phyloP scores from a whole-genome alignment of 1,140 invertebrate species.

The Bombus balteatus region DNA sequence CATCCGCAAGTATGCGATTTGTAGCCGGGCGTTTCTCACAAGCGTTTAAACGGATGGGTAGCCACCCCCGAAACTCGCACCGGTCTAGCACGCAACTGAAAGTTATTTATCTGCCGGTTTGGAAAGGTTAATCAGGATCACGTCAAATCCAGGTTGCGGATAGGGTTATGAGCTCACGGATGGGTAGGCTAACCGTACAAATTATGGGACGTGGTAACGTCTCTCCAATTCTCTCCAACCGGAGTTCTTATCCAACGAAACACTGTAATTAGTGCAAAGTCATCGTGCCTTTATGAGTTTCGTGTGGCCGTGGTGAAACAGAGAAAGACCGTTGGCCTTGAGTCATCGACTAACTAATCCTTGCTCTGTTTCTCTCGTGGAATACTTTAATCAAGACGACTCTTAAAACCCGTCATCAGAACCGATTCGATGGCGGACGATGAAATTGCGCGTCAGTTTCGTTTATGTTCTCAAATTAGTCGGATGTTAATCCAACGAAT shows the following conservation, averaged over 20 bases:
- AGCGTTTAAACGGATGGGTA: not conserved
- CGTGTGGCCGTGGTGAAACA: not conserved
- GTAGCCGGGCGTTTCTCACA: not conserved
- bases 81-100: too few relatives aligned
- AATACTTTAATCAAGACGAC: constrained; percentile 3
- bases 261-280: constrained; percentile 24
- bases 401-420: constrained; percentile 26
- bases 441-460: constrained; percentile 23
- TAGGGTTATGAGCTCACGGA: not conserved
- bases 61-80: not conserved
- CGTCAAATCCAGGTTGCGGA: not conserved
- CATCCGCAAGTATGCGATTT: not conserved
- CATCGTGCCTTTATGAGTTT: not conserved
- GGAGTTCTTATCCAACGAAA: not conserved
- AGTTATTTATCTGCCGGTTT: constrained; percentile 7
- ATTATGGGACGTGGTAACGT: constrained; percentile 9
- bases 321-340: not conserved
- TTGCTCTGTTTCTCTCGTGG: not conserved
- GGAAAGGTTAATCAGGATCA: constrained; percentile 43
- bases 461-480: constrained; percentile 40
- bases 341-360: constrained; percentile 1
- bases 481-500: constrained; percentile 11
- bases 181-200: constrained; percentile 16
- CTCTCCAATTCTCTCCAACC: not conserved
- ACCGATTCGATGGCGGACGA: not conserved